Evolutionary conservation across 1,140 invertebrate species (phyloP).

Genomic region (honey bee (Apis mellifera)): DNA sequence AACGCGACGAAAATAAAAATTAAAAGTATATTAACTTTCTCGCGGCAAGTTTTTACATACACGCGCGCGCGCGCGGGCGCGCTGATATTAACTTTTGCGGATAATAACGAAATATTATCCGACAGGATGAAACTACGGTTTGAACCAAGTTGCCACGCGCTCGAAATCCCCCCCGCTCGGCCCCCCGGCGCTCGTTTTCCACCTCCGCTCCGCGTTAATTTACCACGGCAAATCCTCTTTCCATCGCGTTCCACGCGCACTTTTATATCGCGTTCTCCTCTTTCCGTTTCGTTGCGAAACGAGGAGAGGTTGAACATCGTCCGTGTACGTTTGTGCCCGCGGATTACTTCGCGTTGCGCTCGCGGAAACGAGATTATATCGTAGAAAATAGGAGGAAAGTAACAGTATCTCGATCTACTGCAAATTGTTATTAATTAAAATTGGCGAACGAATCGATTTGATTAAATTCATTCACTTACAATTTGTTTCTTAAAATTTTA

Average conservation of each 20-base stretch:
- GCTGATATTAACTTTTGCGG: constrained; percentile 32
- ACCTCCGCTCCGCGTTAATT: constrained; percentile 9
- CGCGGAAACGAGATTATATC: neutral
- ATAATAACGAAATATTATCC: constrained; percentile 39
- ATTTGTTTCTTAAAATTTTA: too few relatives aligned
- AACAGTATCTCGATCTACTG: neutral
- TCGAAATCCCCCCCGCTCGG: neutral
- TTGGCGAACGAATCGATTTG: too few relatives aligned
- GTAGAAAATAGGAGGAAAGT: too few relatives aligned
- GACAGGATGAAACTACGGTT: constrained; percentile 8
- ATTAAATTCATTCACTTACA: too few relatives aligned
- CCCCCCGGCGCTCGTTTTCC: neutral
- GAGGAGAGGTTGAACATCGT: neutral
- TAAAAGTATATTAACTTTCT: constrained; percentile 54
- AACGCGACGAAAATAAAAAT: constrained; percentile 51
- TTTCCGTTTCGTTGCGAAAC: neutral
- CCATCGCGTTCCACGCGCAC: neutral
- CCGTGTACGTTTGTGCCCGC: neutral
- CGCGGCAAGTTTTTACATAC: constrained; percentile 18
- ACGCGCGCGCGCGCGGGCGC: neutral
- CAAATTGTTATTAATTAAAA: neutral
- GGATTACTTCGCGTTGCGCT: neutral
- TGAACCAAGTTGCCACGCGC: constrained; percentile 15
- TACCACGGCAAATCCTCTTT: constrained; percentile 5
- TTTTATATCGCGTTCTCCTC: constrained; percentile 22